phyloP scores from a whole-genome alignment of 2,113 vertebrate species.

The Naja naja region DNA sequence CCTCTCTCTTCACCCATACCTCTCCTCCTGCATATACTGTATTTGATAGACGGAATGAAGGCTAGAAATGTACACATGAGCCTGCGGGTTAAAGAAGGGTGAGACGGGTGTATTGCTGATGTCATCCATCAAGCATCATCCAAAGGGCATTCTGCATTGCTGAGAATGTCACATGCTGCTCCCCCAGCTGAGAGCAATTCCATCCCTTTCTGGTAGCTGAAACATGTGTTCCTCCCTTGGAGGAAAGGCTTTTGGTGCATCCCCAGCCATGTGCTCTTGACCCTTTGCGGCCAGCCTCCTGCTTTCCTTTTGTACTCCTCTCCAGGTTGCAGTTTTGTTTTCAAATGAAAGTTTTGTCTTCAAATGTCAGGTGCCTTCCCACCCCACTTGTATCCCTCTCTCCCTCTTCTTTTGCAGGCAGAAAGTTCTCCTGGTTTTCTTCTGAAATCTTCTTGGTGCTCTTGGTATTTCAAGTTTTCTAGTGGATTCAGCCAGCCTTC shows the following conservation, averaged over 20 bases:
- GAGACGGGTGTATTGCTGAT: slow-evolving; percentile 37
- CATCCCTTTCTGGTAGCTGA: slow-evolving; percentile 39
- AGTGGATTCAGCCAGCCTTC: not conserved
- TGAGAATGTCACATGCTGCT: slow-evolving; percentile 51
- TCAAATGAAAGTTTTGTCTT: not conserved
- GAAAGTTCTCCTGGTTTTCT: not conserved
- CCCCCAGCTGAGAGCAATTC: slow-evolving; percentile 42
- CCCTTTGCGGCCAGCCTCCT: slow-evolving; percentile 15
- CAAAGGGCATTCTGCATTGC: slow-evolving; percentile 44
- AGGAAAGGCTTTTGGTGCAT: slow-evolving; percentile 34
- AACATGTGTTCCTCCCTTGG: slow-evolving; percentile 32
- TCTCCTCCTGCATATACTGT: not conserved
- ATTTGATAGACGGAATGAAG: slow-evolving; percentile 27
- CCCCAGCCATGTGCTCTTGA: not conserved
- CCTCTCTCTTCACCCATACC: not conserved
- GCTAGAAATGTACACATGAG: not conserved
- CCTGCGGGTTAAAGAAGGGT: slow-evolving; percentile 16
- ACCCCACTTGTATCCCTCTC: not conserved
- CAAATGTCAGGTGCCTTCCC: not conserved
- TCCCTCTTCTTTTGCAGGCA: not conserved
- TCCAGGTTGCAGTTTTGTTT: not conserved
- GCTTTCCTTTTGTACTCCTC: not conserved
- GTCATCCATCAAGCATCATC: slow-evolving; percentile 47
- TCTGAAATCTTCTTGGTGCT: slow-evolving; percentile 12
- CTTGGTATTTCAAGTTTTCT: slow-evolving; percentile 2